Evolutionary conservation across 1,140 invertebrate genomes (phyloP).

Genomic region (Panulirus ornatus): DNA sequence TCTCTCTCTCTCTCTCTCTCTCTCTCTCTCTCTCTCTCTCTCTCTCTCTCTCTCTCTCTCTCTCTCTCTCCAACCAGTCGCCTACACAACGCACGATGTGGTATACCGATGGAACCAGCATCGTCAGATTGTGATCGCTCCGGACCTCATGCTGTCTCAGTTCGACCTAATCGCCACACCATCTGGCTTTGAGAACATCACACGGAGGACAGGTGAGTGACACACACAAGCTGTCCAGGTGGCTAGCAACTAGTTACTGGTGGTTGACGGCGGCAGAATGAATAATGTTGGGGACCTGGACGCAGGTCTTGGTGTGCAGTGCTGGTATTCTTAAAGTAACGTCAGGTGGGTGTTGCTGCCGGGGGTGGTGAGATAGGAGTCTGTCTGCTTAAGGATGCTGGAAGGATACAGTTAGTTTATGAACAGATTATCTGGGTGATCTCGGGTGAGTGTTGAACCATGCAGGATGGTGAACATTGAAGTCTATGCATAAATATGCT

Average conservation of each 20-base stretch:
- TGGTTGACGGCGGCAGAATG: background rate
- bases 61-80: conserved; percentile 83
- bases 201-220: conserved; percentile 80
- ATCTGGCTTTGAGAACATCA: conserved; percentile 83
- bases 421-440: too few species aligned
- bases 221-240: conserved; percentile 58
- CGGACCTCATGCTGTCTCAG: conserved; percentile 93
- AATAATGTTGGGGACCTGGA: background rate
- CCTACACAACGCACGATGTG: conserved; percentile 92
- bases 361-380: too few species aligned
- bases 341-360: too few species aligned
- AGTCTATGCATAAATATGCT: too few species aligned
- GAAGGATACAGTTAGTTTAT: too few species aligned
- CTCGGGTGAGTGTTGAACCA: too few species aligned
- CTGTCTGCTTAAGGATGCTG: too few species aligned
- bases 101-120: conserved; percentile 93
- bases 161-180: conserved; percentile 94
- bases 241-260: background rate
- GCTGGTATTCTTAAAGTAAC: too few species aligned
- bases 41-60: background rate
- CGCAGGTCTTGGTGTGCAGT: background rate
- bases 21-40: background rate
- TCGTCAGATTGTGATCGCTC: conserved; percentile 89
- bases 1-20: background rate
- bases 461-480: too few species aligned